phyloP scores from a whole-genome alignment of 2,113 vertebrate species.

The Anhinga anhinga region DNA sequence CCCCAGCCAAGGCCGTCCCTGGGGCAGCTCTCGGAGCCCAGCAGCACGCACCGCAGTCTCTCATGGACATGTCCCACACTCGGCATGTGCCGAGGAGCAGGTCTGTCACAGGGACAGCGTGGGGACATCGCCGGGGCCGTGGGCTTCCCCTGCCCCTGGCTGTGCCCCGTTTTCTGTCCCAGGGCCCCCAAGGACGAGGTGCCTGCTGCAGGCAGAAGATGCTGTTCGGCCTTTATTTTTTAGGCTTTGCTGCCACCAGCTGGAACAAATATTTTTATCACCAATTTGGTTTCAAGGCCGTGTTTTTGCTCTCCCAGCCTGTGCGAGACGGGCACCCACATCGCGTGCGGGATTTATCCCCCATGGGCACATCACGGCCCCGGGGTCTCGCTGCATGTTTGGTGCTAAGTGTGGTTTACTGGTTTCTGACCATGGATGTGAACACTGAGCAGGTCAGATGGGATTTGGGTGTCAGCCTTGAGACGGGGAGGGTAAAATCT shows the following conservation, averaged over 20 bases:
- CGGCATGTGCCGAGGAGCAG: neutral
- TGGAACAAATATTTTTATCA: neutral
- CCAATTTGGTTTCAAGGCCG: fast-evolving
- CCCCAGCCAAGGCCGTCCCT: neutral
- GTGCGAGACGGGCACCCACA: fast-evolving
- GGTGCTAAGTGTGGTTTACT: neutral
- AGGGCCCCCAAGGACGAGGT: neutral
- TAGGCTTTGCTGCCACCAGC: slow-evolving; percentile 20
- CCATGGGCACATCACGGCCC: fast-evolving
- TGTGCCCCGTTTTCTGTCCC: neutral
- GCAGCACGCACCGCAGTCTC: neutral
- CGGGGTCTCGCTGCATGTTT: neutral
- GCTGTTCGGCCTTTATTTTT: neutral
- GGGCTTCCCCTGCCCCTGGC: neutral
- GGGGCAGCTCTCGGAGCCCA: no score
- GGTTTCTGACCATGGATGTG: fast-evolving
- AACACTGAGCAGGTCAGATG: fast-evolving
- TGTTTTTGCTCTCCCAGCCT: neutral
- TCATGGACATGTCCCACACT: fast-evolving
- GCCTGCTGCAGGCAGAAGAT: neutral
- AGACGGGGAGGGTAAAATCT: neutral
- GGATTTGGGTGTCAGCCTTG: neutral
- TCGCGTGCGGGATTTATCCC: neutral
- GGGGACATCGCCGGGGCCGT: neutral
- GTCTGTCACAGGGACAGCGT: neutral